phyloP scores from a whole-genome alignment of 2,888 invertebrate genomes.

The Dasypolia templi region DNA sequence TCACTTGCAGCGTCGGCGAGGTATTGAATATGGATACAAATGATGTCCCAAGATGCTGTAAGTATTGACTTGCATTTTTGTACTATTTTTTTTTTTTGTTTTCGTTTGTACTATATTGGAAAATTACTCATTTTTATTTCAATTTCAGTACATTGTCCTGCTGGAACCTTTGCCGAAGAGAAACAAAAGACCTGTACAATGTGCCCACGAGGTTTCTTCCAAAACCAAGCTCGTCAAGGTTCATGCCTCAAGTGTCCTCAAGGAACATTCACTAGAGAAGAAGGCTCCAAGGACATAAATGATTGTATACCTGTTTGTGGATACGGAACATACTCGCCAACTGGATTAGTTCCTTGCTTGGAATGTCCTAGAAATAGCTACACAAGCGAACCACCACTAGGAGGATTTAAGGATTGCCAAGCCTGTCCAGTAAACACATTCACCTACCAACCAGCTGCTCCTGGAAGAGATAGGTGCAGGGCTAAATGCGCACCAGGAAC shows the following conservation, averaged over 20 bases:
- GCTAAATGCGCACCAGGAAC: conserved; percentile 97
- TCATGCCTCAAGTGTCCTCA: conserved; percentile 97
- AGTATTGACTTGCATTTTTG: conserved; percentile 81
- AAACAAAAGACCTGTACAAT: conserved; percentile 97
- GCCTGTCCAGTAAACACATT: conserved; percentile 97
- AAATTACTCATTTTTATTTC: conserved; percentile 23
- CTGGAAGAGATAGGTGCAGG: conserved; percentile 95
- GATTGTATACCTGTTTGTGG: conserved; percentile 98
- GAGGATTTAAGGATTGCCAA: conserved; percentile 98
- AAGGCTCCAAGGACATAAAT: conserved; percentile 95
- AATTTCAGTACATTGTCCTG: conserved; percentile 97
- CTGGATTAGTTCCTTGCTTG: conserved; percentile 97
- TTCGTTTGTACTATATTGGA: neutral
- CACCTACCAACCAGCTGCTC: conserved; percentile 97
- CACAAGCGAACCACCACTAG: conserved; percentile 96
- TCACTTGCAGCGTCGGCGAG: conserved; percentile 98
- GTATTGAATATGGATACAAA: conserved; percentile 98
- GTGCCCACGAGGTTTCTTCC: conserved; percentile 98
- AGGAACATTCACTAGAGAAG: conserved; percentile 97
- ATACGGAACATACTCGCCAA: conserved; percentile 98
- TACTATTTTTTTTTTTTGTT: conserved; percentile 1
- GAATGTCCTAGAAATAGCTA: conserved; percentile 98
- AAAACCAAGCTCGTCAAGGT: conserved; percentile 97
- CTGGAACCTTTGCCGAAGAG: conserved; percentile 97
- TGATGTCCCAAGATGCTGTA: conserved; percentile 97